These are phyloP conservation scores for Athripsodes cinereus DNA, from an alignment of 2,888 invertebrate species.

Conservation along the genomic window DNA sequence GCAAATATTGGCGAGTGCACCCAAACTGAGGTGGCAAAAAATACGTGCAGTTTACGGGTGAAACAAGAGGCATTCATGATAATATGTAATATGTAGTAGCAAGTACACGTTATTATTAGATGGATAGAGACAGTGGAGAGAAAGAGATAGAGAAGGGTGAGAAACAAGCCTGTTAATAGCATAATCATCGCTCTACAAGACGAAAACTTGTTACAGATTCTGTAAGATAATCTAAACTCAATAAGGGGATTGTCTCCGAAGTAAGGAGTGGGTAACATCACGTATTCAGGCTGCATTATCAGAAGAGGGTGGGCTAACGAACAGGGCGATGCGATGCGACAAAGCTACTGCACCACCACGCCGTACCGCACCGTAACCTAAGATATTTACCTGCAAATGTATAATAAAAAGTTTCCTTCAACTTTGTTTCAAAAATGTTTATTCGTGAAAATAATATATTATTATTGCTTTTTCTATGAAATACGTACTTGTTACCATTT, in stretches of 20 bases:
- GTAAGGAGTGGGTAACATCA: slow-evolving; percentile 16
- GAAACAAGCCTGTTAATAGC: slow-evolving; percentile 17
- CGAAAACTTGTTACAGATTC: slow-evolving; percentile 24
- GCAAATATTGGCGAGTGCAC: no score
- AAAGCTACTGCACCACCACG: background rate
- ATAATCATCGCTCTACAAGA: slow-evolving; percentile 20
- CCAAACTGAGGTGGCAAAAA: no score
- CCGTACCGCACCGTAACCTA: background rate
- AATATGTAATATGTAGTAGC: no score
- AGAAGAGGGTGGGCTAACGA: background rate
- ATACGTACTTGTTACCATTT: no score
- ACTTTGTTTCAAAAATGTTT: no score
- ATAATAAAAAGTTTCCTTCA: background rate
- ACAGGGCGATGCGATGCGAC: slow-evolving; percentile 2
- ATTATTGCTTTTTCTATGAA: background rate
- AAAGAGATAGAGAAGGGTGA: no score
- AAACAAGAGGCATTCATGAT: no score
- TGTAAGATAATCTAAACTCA: slow-evolving; percentile 26
- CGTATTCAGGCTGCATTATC: slow-evolving; percentile 18
- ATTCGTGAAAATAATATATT: background rate
- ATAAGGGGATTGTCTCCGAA: slow-evolving; percentile 15
- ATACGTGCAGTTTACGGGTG: no score
- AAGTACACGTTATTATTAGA: no score
- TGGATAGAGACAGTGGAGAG: no score
- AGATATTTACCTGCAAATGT: slow-evolving; percentile 2